These are phyloP conservation scores for Brienomyrus brachyistius DNA, from an alignment of 2,113 vertebrate genomes.

Conservation along the genomic window DNA sequence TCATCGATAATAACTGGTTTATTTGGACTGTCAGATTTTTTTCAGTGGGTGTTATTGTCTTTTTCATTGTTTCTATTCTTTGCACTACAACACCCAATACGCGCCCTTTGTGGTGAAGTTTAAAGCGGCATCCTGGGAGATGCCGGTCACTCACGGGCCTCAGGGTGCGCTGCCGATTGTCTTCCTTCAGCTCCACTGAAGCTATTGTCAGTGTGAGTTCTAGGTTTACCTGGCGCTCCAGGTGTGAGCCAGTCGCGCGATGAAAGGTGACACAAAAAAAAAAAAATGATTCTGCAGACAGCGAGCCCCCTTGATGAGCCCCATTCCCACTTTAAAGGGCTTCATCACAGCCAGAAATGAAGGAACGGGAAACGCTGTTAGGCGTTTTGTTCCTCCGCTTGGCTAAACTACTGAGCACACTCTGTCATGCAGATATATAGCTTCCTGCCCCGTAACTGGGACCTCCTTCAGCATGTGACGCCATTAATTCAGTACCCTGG, in stretches of 20 bases:
- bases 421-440: constrained; percentile 7
- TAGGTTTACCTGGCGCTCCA: constrained; percentile 3
- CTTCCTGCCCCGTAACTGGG: neutral
- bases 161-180: neutral
- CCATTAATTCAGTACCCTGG: neutral
- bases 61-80: neutral
- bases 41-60: neutral
- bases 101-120: neutral
- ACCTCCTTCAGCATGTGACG: neutral
- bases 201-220: neutral
- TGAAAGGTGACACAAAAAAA: neutral
- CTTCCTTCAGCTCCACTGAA: neutral
- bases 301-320: neutral
- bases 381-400: neutral
- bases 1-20: neutral
- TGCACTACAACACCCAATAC: neutral
- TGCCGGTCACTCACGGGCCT: neutral
- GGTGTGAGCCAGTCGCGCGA: neutral
- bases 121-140: neutral
- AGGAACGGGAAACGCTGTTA: neutral
- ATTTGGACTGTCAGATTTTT: neutral
- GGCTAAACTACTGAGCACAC: neutral
- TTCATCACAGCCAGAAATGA: neutral
- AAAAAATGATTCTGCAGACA: neutral
- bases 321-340: neutral